Conservation (phyloP, 2,888 invertebrate species). For the Machimus atricapillus region DNA sequence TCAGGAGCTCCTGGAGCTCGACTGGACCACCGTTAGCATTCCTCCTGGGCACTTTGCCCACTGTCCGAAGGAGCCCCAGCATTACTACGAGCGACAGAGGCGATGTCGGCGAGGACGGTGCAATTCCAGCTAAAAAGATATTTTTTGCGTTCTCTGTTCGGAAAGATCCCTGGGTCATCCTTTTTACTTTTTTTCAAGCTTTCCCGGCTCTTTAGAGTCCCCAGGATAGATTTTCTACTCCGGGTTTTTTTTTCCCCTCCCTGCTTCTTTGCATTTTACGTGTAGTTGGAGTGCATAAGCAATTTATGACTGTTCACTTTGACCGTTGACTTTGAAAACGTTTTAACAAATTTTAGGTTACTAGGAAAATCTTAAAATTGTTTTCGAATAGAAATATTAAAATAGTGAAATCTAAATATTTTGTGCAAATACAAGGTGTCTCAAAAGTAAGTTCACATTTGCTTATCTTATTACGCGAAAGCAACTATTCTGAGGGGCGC, state of each 20-base stretch:
- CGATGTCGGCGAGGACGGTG: neutral
- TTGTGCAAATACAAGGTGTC: too few species aligned
- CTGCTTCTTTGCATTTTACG: neutral
- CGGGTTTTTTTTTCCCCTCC: neutral
- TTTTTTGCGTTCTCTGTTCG: neutral
- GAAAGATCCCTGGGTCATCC: neutral
- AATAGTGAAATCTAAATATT: neutral
- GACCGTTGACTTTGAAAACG: neutral
- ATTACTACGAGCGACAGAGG: neutral
- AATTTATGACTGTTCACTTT: neutral
- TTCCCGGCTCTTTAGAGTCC: neutral
- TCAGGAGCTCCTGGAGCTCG: neutral
- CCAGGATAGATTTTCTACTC: neutral
- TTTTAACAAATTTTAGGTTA: neutral
- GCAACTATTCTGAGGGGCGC: too few species aligned
- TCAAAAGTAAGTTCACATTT: too few species aligned
- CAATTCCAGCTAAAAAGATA: neutral
- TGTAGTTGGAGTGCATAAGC: neutral
- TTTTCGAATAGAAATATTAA: too few species aligned
- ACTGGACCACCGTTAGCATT: neutral
- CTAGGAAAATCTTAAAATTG: neutral
- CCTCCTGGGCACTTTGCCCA: slow-evolving; percentile 17
- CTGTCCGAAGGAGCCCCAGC: neutral
- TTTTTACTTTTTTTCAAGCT: neutral
- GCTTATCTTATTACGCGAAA: too few species aligned